Percentiles rank a stretch among this genome's conserved stretches.
Evolutionary conservation across 2,888 invertebrate species (phyloP).

Genomic region (Trichopoda pennipes): DNA sequence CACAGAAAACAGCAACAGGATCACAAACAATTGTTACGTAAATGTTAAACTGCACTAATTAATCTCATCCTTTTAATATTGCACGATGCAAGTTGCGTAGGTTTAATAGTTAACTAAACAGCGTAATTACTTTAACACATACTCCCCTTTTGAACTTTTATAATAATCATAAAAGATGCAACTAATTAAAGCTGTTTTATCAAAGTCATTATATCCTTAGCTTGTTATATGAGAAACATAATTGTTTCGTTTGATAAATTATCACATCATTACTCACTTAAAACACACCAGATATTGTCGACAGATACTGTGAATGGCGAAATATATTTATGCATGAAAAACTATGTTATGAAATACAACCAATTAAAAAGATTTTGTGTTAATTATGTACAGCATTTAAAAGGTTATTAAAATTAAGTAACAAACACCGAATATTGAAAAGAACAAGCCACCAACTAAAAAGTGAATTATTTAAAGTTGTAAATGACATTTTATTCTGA

Average conservation of each 20-base stretch:
- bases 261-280: constrained; percentile 26
- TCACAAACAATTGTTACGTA: background rate
- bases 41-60: constrained; percentile 2
- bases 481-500: constrained; percentile 4
- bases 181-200: constrained; percentile 30
- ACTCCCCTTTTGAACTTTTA: constrained; percentile 19
- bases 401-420: constrained; percentile 55
- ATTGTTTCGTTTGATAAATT: constrained; percentile 14
- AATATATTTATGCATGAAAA: background rate
- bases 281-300: background rate
- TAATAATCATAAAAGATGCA: constrained; percentile 37
- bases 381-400: constrained; percentile 56
- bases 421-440: constrained; percentile 19
- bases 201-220: constrained; percentile 30
- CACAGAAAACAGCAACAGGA: background rate
- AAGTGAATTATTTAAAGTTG: constrained; percentile 13
- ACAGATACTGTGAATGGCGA: background rate
- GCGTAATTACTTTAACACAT: background rate
- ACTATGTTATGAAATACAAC: background rate
- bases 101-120: constrained; percentile 12
- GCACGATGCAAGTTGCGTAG: background rate
- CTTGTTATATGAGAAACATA: constrained; percentile 1
- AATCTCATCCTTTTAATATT: background rate
- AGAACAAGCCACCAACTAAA: background rate
- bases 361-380: constrained; percentile 34